Evolutionary conservation across 2,797 vertebrate genomes (phyloP), one percentile per base, ranked within the genome.

Genomic region (Syngnathus rostellatus): DNA sequence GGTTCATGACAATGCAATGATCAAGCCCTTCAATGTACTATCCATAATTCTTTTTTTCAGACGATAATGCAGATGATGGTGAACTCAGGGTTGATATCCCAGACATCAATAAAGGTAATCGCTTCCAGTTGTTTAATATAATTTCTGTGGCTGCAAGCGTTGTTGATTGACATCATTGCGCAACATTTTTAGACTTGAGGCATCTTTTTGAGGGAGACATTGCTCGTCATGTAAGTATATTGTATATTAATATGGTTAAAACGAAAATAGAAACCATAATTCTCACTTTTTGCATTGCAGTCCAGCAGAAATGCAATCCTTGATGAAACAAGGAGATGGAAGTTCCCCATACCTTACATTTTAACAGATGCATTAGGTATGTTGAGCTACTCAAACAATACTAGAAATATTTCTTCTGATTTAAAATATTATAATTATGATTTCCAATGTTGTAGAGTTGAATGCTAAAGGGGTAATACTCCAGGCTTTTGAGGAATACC

Each of bases 381-480:
- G 54, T 0, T 85, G 41, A 38, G 17, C 10, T 59, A 14, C 25
- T 8, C 31, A 23, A 31, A 25, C 6, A 25, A 12, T 31, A 31
- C 31, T 31, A 31, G 31, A 3, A 31, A 31, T 31, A 10, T 17
- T 50, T 12, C 50, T 17, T 46, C 5, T 23, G 45, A 17, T 14
- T 5, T 5, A 23, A 8, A 38, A 51, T 63, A 31, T 4, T 31
- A 16, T 48, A 23, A 46, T 16, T 7, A 31, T 51, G 0, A 16
- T 71, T 75, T 51, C 8, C 23, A 6, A 60, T 63, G 12, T 66
- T 74, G 46, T 63, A 98, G 95, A 87, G 0, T 84, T 97, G 70
- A 98, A 98, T 74, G 95, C 95, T n/a, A 98, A 97, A 88, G 94
- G 80, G 53, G 92, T 94, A 14, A 97, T 98, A 77, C 93, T 94